These are phyloP conservation scores for Leptocoma aspasia DNA, from an alignment of 2,113 vertebrate species.

Conservation along the genomic window DNA sequence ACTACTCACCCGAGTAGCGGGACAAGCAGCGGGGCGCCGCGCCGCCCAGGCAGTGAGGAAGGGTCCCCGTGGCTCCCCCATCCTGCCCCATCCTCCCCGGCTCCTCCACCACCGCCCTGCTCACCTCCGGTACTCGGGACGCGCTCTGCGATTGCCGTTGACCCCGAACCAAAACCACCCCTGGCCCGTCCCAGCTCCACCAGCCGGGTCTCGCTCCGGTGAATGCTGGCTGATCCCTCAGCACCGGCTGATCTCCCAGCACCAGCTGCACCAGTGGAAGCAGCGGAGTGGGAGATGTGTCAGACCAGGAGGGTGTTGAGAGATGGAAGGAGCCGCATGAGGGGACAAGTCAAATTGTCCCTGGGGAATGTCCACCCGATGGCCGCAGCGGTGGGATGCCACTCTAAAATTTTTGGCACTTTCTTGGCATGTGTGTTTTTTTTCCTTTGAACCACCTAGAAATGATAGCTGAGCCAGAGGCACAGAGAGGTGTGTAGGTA, in stretches of 20 bases:
- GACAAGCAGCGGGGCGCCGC: background rate
- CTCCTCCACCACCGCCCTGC: constrained; percentile 13
- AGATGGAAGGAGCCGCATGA: background rate
- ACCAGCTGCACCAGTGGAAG: background rate
- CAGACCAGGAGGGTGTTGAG: background rate
- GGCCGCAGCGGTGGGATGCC: background rate
- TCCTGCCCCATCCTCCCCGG: constrained; percentile 24
- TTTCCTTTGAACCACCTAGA: background rate
- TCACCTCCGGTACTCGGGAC: constrained; percentile 37
- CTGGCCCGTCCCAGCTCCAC: background rate
- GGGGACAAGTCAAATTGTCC: background rate
- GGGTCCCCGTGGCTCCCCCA: constrained; percentile 24
- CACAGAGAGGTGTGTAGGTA: background rate
- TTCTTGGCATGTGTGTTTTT: background rate
- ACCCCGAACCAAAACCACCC: background rate
- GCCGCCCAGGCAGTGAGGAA: background rate
- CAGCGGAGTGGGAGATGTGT: background rate
- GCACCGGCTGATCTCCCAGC: background rate
- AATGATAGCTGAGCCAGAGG: background rate
- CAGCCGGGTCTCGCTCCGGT: background rate
- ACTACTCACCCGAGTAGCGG: constrained; percentile 79
- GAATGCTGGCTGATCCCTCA: background rate
- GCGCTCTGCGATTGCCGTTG: background rate
- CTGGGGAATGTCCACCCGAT: background rate
- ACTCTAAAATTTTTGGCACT: background rate